These are phyloP conservation scores for Rhinichthys klamathensis DNA, from an alignment of 2,113 vertebrate genomes.

Conservation along the genomic window DNA sequence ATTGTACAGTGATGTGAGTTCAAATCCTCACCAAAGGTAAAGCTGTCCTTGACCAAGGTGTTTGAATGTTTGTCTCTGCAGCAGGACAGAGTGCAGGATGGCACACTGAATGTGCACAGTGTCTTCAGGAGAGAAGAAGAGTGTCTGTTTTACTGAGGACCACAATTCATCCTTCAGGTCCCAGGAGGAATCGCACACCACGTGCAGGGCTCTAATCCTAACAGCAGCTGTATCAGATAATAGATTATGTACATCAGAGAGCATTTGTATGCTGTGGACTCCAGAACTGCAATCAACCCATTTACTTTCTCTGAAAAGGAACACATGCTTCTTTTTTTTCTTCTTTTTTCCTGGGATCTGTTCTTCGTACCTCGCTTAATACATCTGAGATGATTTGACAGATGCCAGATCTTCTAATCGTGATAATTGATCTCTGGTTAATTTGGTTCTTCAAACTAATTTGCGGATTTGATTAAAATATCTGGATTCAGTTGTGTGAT, in stretches of 20 bases:
- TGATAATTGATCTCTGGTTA: background rate
- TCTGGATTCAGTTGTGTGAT: background rate
- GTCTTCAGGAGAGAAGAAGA: background rate
- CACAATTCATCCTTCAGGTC: conserved; percentile 71
- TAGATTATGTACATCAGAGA: background rate
- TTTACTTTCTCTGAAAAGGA: background rate
- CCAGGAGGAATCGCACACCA: conserved; percentile 75
- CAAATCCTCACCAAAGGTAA: conserved; percentile 72
- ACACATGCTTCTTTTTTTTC: no score
- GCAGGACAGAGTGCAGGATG: conserved; percentile 74
- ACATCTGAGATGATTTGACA: no score
- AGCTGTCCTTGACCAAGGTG: conserved; percentile 61
- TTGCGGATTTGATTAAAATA: background rate
- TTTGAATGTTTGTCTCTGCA: conserved; percentile 77
- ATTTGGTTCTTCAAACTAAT: background rate
- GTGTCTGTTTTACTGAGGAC: conserved; percentile 54
- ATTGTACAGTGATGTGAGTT: background rate
- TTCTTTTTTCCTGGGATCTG: no score
- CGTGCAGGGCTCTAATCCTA: conserved; percentile 57
- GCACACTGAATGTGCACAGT: conserved; percentile 59
- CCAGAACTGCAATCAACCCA: background rate
- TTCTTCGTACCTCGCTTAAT: no score
- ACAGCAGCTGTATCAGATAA: conserved; percentile 64
- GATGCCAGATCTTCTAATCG: no score
- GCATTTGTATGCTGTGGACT: background rate